Evolutionary conservation across 1,140 invertebrate species (phyloP), one percentile per base, ranked within the genome.

Genomic region (Cydia pomonella): DNA sequence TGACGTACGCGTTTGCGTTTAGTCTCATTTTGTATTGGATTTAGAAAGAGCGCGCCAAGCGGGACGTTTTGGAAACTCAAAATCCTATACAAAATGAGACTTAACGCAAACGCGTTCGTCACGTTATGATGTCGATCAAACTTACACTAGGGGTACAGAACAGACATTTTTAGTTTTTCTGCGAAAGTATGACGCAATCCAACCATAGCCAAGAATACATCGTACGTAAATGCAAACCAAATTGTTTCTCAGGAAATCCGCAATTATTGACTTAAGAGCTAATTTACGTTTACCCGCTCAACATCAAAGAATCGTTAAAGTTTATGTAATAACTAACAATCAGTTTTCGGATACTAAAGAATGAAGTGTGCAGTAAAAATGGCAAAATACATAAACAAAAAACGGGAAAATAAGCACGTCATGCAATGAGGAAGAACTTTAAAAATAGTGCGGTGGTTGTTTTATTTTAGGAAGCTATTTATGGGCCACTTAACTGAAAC

Each of bases 291-390:
- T 23, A 59, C 21, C 53, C 21, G n/a, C 7, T 23, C 53, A 59
- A 23, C 53, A 59, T 59, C 53, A 59, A 59, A 59, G 53, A 59
- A 21, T n/a, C 53, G 9, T 59, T 12, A 59, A 59, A 59, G 6
- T 23, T 10, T 3, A 53, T 10, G 53, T 59, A 59, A 59, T 21
- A 23, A 10, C 21, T 23, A 59, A 59, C 53, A 12, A 59, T 59
- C 18, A 23, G 18, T 59, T 12, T 59, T 59, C 53, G 7, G 9
- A 59, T 59, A 59, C 53, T 23, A 10, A 59, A 59, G n/a, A n/a
- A 1, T n/a, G n/a, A 23, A 59, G 53, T 59, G 23, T 12, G 53
- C 53, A 23, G 53, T 59, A 59, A 59, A 59, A 23, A 59, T 23
- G 21, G 53, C 23, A 59, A 23, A 10, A 23, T 23, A 59, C 21